Conservation (phyloP, 1,140 invertebrate species). For the Colletes gigas region DNA sequence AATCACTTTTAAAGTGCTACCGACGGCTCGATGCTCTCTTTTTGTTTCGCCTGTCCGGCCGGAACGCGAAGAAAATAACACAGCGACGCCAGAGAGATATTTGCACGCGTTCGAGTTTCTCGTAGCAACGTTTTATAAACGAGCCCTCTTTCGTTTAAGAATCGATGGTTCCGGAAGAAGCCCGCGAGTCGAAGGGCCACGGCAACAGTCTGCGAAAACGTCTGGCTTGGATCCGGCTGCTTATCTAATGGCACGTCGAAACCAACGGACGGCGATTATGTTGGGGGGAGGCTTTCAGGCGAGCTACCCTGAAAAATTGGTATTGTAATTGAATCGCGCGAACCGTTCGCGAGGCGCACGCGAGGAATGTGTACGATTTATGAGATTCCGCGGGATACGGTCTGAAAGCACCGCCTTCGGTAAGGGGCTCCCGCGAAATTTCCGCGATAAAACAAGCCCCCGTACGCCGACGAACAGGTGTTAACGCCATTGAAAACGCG, state of each 20-base stretch:
- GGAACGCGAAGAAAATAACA: neutral
- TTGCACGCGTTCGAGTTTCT: too few species aligned
- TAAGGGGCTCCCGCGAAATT: constrained; percentile 28
- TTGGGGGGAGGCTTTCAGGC: neutral
- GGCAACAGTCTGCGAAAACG: too few species aligned
- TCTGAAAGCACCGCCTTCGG: constrained; percentile 20
- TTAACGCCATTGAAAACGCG: constrained; percentile 31
- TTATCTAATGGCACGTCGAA: constrained; percentile 27
- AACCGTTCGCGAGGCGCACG: constrained; percentile 31
- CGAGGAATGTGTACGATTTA: constrained; percentile 59
- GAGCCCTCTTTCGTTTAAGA: too few species aligned
- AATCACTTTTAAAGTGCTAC: constrained; percentile 53
- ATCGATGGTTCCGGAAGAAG: too few species aligned
- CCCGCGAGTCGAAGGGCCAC: too few species aligned
- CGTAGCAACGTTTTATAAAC: too few species aligned
- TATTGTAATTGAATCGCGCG: constrained; percentile 60
- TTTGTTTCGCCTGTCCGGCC: constrained; percentile 34
- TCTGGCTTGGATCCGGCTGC: neutral
- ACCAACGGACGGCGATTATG: constrained; percentile 23
- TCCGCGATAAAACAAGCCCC: constrained; percentile 47
- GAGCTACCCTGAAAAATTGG: constrained; percentile 49
- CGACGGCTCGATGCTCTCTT: constrained; percentile 34
- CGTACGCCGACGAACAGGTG: constrained; percentile 34
- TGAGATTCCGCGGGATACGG: constrained; percentile 53
- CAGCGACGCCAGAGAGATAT: too few species aligned